Evolutionary conservation across 2,113 vertebrate genomes (phyloP), one percentile per base, ranked within the genome.

Genomic region (Hippoglossus stenolepis): DNA sequence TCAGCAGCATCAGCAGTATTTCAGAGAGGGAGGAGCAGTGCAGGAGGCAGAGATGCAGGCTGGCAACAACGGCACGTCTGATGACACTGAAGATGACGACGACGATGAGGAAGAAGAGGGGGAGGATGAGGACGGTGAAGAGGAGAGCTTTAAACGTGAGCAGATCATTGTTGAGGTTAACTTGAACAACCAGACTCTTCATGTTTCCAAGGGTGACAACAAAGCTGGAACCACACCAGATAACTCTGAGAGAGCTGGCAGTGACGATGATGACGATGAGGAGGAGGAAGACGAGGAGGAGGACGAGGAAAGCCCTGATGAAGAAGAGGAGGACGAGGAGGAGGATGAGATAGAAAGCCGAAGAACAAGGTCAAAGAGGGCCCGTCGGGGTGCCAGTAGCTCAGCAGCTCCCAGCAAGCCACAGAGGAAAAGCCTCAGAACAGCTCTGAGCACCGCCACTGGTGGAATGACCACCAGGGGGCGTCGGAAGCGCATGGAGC

Each of bases 131-230:
- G 92, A 92, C 0, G 90, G 79, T 1, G 97, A 96, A 72, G 96
- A 97, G 70, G 96, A 95, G 82, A 95, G 94, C 76, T 98, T 97
- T 92, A 99, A 99, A 94, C 96, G 96, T 82, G 97, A 97, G 90
- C 98, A 99, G 95, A 99, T 99, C 90, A 99, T 99, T 80, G 98
- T 99, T 43, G 98, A 99, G 94, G 97, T 99, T 79, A 99, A 99
- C 93, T 95, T 99, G 92, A 99, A 99, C 95, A 99, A 99, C 93
- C 98, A 99, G 95, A 99, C 98, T 1, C 95, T 99, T 90, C 97
- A 99, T 70, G 98, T 99, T 2, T 99, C 97, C 89, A 99, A 99
- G 93, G 97, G 96, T 77, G 97, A 98, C 77, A 97, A 96, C 92
- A 96, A 96, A 91, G 95, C 93, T 82, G 96, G 92, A 91, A 92